Evolutionary conservation across 2,797 vertebrate species (phyloP), one percentile per base, ranked within the genome.

Genomic region (Cichlasoma orientale): DNA sequence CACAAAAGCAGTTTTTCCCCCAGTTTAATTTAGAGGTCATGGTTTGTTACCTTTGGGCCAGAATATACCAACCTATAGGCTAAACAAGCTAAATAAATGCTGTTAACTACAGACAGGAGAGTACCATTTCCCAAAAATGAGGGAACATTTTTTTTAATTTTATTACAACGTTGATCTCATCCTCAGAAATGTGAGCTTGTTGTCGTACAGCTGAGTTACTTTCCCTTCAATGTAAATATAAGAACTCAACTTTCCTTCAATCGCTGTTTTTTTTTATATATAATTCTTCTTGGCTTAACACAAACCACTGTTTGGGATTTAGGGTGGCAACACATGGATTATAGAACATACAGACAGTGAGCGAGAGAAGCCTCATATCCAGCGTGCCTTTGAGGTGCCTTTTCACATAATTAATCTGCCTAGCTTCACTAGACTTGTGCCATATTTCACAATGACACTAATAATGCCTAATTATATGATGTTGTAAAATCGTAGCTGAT

Each of bases 401-500:
- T 78, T 88, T 88, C 83, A 77, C 78, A 69, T 87, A 86, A 89
- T 90, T 85, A 90, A 91, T 92, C 90, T 82, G 85, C 78, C 78
- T 23, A 74, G 85, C 86, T 89, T 83, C 84, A 85, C 79, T 78
- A 83, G 78, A 74, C 77, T 83, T 2, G 3, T 79, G 76, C 80
- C 82, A 90, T 90, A 83, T 91, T 90, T 92, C 91, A 84, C 25
- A 8, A 72, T 82, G 86, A 87, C 87, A 80, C 88, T 87, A 92
- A 93, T 92, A 88, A 93, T 56, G 80, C 78, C 78, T 89, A 86
- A 92, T 93, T 90, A 87, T 91, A 86, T 90, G 82, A 89, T 83
- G 83, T 71, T 86, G 72, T 84, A 85, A 90, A 92, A 86, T 87
- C 78, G 80, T 79, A 76, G 86, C 84, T 90, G 76, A 77, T 92